Base-by-base conservation (phyloP, 1,140 invertebrate genomes). In the Riptortus pedestris region DNA sequence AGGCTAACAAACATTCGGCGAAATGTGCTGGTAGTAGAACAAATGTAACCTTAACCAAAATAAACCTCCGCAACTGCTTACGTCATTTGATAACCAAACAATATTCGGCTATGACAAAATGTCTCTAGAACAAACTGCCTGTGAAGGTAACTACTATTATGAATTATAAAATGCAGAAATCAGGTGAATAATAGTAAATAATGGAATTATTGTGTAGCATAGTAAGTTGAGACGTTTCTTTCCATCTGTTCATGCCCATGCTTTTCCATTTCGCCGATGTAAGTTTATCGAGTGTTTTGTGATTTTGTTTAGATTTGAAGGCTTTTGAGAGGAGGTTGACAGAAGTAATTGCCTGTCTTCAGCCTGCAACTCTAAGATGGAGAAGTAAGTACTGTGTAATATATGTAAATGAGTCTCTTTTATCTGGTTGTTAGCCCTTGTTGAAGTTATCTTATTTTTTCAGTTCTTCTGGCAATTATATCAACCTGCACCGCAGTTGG, bases 291-390 rank as follows among this genome's bases (percentile, higher is more conserved):
- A n/a, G n/a, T n/a, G n/a, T n/a, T n/a, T n/a, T n/a, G n/a, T n/a
- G n/a, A n/a, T 38, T 38, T 73, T 70, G 85, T 85, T 72, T 77
- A 96, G 94, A 97, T 83, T 79, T 98, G 67, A 97, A 96, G 77
- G 93, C 94, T 31, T 98, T 97, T 78, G 95, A 97, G 74, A 81
- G 93, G 65, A 81, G 95, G 62, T 77, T 98, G 2, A 96, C 93
- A 7, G 95, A 98, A 83, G 92, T 98, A n/a, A 93, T 97, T 73
- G 84, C 87, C 68, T 91, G 90, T 74, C 80, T 96, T 65, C 90
- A 93, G 72, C 94, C 94, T 58, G 84, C 90, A 57, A 93, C 93
- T 62, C 82, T 85, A 67, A 81, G 92, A 78, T 98, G 94, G 94
- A 85, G 93, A 83, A 87, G 91, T 93, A 81, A 78, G 79, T 78